Base-by-base conservation (phyloP, 2,113 vertebrate species). In the Speoplatyrhinus poulsoni region DNA sequence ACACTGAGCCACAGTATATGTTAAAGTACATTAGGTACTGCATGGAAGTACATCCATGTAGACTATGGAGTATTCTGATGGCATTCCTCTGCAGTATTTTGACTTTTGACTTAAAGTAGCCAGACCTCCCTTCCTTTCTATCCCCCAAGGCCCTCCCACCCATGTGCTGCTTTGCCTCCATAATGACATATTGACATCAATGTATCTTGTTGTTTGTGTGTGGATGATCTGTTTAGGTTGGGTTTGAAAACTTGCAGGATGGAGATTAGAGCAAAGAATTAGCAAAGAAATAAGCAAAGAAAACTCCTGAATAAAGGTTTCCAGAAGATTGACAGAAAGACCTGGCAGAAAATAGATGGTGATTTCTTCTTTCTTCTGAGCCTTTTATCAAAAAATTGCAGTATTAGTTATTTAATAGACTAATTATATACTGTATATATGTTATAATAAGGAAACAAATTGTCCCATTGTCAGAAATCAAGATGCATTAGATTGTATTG, bases 181-280 rank as follows among this genome's bases (percentile, higher is more conserved):
- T 26, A 26, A 26, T 26, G 26, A 80, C 77, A 83, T 87, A 82
- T 81, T 86, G 88, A 82, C 80, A 76, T 60, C 52, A 67, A 79
- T 78, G 75, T 83, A 87, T 88, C 81, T 76, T 85, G 77, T 79
- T 84, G 82, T 83, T 86, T 87, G 82, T 87, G 83, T 83, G 75
- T 80, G 74, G 77, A 76, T 67, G 65, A 66, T 68, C 65, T 88
- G 78, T 82, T 85, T 85, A 76, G 69, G 79, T 81, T 67, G 74
- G 69, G 84, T 88, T 86, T 88, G 84, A 89, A 65, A 65, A 0
- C 50, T 61, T 52, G 12, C 26, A 49, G 70, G 33, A 0, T 16
- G 48, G 68, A 50, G 50, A 65, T 26, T 16, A 26, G 26, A 41
- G 36, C 36, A 41, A 26, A 41, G 6, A 41, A 41, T 41, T 5